Base-by-base conservation (phyloP, 2,888 invertebrate species). In the Nebria salina region DNA sequence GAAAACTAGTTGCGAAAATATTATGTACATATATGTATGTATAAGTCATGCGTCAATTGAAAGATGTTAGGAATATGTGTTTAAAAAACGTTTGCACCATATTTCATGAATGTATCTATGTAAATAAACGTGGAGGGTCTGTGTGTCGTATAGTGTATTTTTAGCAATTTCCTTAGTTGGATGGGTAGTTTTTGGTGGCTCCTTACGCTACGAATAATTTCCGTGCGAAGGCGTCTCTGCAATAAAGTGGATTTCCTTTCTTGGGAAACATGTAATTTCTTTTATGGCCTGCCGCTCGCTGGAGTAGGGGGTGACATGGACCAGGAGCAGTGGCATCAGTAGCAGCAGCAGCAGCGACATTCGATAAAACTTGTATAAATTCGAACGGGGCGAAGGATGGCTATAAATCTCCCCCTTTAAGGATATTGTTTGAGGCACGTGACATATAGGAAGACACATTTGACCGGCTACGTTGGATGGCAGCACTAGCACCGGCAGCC, bases 341-440 rank as follows among this genome's bases (percentile, higher is more conserved):
- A 65, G 34, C 5, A 34, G 34, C 78, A 79, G n/a, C 64, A 64
- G 25, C 75, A 20, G 75, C 75, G 80, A 80, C 80, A 86, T 86
- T 85, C 86, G 86, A 86, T 87, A 86, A 87, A 87, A 87, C 86
- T 87, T 87, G 87, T 87, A 87, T 87, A 87, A 87, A 88, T 87
- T 87, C 87, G 85, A 84, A 85, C 84, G 85, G 84, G 84, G 83
- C 83, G 83, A 83, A 83, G 84, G 83, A 85, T 84, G 83, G 85
- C 85, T 84, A 86, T 86, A 87, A 87, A 87, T 87, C 86, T 87
- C 85, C 82, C 84, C 85, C 84, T 86, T 76, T 86, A 86, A 86
- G 86, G 87, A 87, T 87, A 87, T 87, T 87, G 87, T 87, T 87
- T 86, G 86, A 86, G 86, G 86, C 86, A 87, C 87, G 86, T 87